Evolutionary conservation across 2,888 invertebrate species (phyloP).

Genomic region (Ormyrus rosae): DNA sequence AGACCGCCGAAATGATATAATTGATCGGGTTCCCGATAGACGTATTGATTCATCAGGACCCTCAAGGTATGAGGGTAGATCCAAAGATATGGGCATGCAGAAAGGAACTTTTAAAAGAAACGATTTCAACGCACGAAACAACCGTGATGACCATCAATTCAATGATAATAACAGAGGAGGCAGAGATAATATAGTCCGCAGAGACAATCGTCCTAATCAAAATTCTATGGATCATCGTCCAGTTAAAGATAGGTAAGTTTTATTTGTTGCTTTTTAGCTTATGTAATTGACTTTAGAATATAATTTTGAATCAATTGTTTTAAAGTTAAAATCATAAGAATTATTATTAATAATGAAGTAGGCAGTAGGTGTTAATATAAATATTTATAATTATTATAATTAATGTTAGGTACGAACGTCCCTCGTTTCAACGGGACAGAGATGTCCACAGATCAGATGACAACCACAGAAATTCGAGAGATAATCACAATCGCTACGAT

Average conservation of each 20-base stretch:
- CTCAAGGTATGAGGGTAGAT: constrained; percentile 71
- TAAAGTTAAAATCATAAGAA: neutral
- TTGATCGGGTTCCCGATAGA: constrained; percentile 71
- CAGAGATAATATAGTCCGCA: constrained; percentile 72
- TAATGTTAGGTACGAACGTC: constrained; percentile 69
- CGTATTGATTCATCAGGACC: constrained; percentile 69
- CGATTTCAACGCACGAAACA: constrained; percentile 67
- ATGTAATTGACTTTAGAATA: neutral
- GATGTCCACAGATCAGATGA: constrained; percentile 73
- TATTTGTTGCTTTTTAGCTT: neutral
- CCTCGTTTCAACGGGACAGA: constrained; percentile 70
- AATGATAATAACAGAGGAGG: constrained; percentile 69
- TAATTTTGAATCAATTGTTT: neutral
- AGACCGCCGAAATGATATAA: constrained; percentile 70
- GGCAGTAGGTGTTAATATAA: neutral
- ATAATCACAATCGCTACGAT: constrained; percentile 71
- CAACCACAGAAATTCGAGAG: constrained; percentile 71
- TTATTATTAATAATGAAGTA: neutral
- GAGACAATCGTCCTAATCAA: constrained; percentile 69
- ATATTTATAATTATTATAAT: too few relatives aligned
- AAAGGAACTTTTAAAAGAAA: constrained; percentile 67
- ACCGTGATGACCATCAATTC: constrained; percentile 69
- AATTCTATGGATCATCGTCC: constrained; percentile 69
- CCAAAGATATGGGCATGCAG: constrained; percentile 68
- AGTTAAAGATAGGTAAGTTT: constrained; percentile 71